These are phyloP conservation scores for Montipora capricornis DNA, from an alignment of 64 coral and sea anemone genomes.

Conservation along the genomic window DNA sequence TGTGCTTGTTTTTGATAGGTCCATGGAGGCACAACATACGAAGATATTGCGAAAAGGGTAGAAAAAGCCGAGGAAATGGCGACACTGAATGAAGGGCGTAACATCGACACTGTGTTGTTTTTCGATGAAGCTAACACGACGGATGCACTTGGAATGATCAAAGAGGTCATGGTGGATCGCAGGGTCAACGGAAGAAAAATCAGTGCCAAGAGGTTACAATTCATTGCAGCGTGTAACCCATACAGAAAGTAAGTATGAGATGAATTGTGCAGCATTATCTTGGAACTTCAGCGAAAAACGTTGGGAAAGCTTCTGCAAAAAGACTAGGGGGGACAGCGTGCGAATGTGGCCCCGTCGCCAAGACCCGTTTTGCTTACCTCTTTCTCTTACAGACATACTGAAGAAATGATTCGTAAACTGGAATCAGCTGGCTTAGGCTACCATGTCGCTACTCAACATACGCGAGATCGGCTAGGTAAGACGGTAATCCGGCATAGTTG, in stretches of 20 bases:
- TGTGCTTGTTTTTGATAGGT: constrained; percentile 6
- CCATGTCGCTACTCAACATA: constrained; percentile 57
- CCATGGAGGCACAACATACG: constrained; percentile 80
- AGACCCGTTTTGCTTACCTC: not conserved
- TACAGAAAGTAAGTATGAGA: constrained; percentile 68
- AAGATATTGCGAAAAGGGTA: constrained; percentile 74
- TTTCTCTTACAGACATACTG: constrained; percentile 63
- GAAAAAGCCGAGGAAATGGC: constrained; percentile 77
- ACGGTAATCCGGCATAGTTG: no score
- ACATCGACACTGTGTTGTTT: constrained; percentile 77
- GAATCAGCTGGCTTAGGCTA: constrained; percentile 85
- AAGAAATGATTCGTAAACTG: constrained; percentile 79
- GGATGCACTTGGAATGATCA: constrained; percentile 85
- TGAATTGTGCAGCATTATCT: not conserved
- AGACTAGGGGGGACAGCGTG: not conserved
- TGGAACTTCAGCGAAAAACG: no score
- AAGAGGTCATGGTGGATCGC: constrained; percentile 91
- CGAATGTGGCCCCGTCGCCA: not conserved
- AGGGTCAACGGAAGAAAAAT: constrained; percentile 71
- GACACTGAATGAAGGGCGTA: constrained; percentile 30
- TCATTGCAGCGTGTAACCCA: constrained; percentile 88
- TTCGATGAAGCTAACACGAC: constrained; percentile 93
- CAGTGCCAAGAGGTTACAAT: constrained; percentile 68
- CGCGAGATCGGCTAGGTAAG: constrained; percentile 70
- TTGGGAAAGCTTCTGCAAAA: not conserved